Conservation (phyloP, 1,140 invertebrate species). For the Drosophila lacertosa region DNA sequence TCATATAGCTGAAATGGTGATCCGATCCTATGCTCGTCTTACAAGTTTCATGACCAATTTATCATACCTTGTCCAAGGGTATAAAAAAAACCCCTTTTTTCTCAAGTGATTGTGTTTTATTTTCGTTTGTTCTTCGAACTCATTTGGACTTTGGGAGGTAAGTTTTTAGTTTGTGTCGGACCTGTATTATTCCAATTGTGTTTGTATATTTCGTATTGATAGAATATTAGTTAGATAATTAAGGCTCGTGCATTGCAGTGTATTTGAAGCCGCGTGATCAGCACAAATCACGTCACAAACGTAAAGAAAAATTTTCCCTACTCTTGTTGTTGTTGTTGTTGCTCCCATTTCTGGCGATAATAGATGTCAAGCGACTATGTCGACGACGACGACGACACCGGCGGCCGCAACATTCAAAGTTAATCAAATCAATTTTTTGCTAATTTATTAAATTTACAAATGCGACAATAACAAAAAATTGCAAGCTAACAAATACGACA, state of each 20-base stretch:
- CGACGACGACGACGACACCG: conserved; percentile 9
- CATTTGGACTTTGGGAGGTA: background rate
- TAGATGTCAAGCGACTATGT: conserved; percentile 46
- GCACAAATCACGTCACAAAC: conserved; percentile 28
- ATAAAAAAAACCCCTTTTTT: too few species aligned
- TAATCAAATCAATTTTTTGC: conserved; percentile 80
- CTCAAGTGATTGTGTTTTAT: conserved; percentile 6
- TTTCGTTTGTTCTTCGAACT: conserved; percentile 1
- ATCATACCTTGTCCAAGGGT: too few species aligned
- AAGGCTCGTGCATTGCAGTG: background rate
- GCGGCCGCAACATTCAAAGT: conserved; percentile 63
- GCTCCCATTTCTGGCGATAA: conserved; percentile 56
- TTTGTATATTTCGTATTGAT: too few species aligned
- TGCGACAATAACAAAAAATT: conserved; percentile 52
- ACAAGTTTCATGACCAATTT: too few species aligned
- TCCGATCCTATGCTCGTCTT: too few species aligned
- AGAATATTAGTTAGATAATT: conserved; percentile 1
- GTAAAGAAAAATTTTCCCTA: conserved; percentile 40
- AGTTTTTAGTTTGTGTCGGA: background rate
- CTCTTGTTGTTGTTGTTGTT: conserved; percentile 26
- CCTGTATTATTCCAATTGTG: background rate
- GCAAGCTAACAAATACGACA: conserved; percentile 46
- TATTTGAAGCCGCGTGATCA: conserved; percentile 46
- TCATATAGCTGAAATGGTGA: too few species aligned
- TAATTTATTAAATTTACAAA: conserved; percentile 81